Evolutionary conservation across 1,140 invertebrate genomes (phyloP).

Genomic region (Drosophila triauraria): DNA sequence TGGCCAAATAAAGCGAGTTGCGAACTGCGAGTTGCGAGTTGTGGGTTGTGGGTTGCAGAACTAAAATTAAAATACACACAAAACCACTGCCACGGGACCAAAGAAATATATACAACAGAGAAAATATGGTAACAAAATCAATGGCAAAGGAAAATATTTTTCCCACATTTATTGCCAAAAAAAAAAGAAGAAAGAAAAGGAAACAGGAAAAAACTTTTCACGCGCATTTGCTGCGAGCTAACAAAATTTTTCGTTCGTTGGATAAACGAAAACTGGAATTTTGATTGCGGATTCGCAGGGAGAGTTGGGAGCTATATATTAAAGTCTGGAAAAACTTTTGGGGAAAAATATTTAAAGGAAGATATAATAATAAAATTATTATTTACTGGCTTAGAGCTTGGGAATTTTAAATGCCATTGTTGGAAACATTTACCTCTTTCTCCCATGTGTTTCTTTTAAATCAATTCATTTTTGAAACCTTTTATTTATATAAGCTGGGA

Average conservation of each 20-base stretch:
- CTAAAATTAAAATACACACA: conserved; percentile 57
- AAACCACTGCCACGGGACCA: not conserved
- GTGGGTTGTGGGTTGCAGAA: conserved; percentile 10
- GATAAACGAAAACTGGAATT: conserved; percentile 28
- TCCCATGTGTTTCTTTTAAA: too few relatives aligned
- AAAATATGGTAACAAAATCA: conserved; percentile 47
- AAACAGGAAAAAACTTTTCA: not conserved
- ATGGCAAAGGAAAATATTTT: conserved; percentile 44
- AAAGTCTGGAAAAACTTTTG: not conserved
- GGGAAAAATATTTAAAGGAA: too few relatives aligned
- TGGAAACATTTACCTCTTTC: too few relatives aligned
- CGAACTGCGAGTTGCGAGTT: conserved; percentile 8
- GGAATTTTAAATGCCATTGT: too few relatives aligned
- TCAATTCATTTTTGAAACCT: too few relatives aligned
- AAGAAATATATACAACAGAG: not conserved
- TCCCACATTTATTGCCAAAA: conserved; percentile 20
- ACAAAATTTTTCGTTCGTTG: conserved; percentile 14
- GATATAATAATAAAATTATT: not conserved
- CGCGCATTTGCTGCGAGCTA: conserved; percentile 21
- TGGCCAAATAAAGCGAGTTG: conserved; percentile 16
- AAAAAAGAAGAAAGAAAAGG: not conserved
- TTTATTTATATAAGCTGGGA: too few relatives aligned
- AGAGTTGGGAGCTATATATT: not conserved
- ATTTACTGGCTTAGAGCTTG: too few relatives aligned
- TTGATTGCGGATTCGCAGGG: conserved; percentile 17